Evolutionary conservation across 2,113 vertebrate species (phyloP), one percentile per base, ranked within the genome.

Genomic region (Heterochromis multidens): DNA sequence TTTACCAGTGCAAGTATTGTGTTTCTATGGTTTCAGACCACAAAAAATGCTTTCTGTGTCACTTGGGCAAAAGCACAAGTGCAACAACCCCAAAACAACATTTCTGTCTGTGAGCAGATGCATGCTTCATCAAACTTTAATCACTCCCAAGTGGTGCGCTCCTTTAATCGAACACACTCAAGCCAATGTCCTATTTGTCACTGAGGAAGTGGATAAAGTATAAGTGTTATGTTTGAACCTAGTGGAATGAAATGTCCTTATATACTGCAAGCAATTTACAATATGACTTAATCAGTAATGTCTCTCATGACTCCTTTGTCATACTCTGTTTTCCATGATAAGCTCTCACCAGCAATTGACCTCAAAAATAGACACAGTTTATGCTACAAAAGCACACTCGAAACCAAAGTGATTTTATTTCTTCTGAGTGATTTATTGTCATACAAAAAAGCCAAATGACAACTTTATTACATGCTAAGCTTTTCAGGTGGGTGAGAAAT

Each of bases 111-210:
- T 79, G 83, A 81, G 58, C 65, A 79, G 89, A 89, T 84, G 52
- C 80, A 81, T 78, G 81, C 84, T 87, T 89, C 85, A 88, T 93
- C 86, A 89, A 91, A 93, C 67, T 92, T 90, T 79, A 86, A 92
- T 93, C 89, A 82, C 74, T 83, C 88, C 88, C 88, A 59, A 88
- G 89, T 72, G 89, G 62, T 83, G 82, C 76, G 52, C 23, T 87
- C 72, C 84, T 89, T 79, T 77, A 65, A 90, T 92, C 84, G 43
- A 93, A 92, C 57, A 49, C 67, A 80, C 81, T 85, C 84, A 40
- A 82, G 63, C 57, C 43, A 79, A 63, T 60, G 78, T 81, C 78
- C 85, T 80, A 56, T 92, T 83, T 81, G 79, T 83, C 80, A 86
- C 79, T 16, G 76, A 88, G 82, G 84, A 77, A 76, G 65, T 52